These are phyloP conservation scores for Proctacanthus coquilletti DNA, from an alignment of 1,140 invertebrate genomes.

Conservation along the genomic window DNA sequence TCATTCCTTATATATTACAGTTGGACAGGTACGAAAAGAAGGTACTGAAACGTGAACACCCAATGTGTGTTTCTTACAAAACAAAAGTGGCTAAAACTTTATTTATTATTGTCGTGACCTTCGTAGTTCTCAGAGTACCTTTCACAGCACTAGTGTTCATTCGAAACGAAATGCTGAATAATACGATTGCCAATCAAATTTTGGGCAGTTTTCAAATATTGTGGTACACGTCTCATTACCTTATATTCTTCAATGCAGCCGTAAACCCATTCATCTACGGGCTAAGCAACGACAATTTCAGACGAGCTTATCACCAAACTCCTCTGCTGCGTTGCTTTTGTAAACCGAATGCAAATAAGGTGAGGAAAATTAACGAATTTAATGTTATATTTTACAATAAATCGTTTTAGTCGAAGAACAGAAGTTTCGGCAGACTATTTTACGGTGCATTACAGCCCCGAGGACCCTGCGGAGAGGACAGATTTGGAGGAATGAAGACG, in stretches of 20 bases:
- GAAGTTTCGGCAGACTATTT: background rate
- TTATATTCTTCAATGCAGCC: conserved; percentile 52
- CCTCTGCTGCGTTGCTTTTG: conserved; percentile 1
- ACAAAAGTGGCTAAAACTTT: conserved; percentile 50
- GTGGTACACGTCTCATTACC: conserved; percentile 48
- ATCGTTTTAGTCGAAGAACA: no score
- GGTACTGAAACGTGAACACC: conserved; percentile 35
- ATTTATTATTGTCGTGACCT: conserved; percentile 48
- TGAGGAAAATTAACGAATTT: background rate
- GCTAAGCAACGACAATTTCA: conserved; percentile 49
- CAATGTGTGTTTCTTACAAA: conserved; percentile 41
- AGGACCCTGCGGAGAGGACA: background rate
- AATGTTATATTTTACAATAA: background rate
- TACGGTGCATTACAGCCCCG: background rate
- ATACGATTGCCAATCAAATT: conserved; percentile 17
- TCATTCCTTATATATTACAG: conserved; percentile 22
- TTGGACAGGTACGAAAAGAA: conserved; percentile 41
- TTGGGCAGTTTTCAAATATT: conserved; percentile 35
- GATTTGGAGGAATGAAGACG: background rate
- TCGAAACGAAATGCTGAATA: conserved; percentile 35
- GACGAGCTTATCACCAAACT: conserved; percentile 35
- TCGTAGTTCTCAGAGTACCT: conserved; percentile 48
- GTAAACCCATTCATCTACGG: conserved; percentile 61
- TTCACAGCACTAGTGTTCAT: conserved; percentile 50
- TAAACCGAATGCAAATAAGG: conserved; percentile 1